Evolutionary conservation across 2,888 invertebrate species (phyloP).

Genomic region (Colletes collaris): DNA sequence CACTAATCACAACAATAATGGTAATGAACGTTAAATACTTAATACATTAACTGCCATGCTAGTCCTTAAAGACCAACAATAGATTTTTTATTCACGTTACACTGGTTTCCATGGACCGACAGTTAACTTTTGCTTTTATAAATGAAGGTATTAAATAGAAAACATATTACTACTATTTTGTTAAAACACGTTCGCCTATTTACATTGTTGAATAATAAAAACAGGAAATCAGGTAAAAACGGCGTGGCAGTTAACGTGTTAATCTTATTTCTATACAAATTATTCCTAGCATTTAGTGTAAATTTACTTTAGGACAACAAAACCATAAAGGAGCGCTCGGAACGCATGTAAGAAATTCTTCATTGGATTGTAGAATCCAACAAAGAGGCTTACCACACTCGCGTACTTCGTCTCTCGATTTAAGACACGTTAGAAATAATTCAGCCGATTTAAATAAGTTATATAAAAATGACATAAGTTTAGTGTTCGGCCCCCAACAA

Average conservation of each 20-base stretch:
- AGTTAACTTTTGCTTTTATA: no score
- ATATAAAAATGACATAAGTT: conserved; percentile 88
- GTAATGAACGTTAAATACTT: conserved; percentile 39
- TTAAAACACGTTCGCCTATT: no score
- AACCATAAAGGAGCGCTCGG: conserved; percentile 68
- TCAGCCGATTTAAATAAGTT: conserved; percentile 90
- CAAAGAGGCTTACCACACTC: conserved; percentile 87
- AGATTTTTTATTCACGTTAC: no score
- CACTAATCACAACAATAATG: conserved; percentile 64
- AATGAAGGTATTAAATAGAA: no score
- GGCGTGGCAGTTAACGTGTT: no score
- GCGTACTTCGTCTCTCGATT: conserved; percentile 92
- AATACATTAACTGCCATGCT: no score
- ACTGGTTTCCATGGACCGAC: no score
- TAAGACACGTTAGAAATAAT: conserved; percentile 89
- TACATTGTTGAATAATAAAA: no score
- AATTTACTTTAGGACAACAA: conserved; percentile 67
- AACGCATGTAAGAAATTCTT: conserved; percentile 90
- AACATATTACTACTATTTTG: no score
- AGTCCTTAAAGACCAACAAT: no score
- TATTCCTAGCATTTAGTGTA: background rate
- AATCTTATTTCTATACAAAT: background rate
- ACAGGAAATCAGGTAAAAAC: no score
- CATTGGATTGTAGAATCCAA: conserved; percentile 88
- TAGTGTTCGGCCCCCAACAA: conserved; percentile 87